Conservation (phyloP, 2,113 vertebrate species). For the Dasyurus viverrinus region DNA sequence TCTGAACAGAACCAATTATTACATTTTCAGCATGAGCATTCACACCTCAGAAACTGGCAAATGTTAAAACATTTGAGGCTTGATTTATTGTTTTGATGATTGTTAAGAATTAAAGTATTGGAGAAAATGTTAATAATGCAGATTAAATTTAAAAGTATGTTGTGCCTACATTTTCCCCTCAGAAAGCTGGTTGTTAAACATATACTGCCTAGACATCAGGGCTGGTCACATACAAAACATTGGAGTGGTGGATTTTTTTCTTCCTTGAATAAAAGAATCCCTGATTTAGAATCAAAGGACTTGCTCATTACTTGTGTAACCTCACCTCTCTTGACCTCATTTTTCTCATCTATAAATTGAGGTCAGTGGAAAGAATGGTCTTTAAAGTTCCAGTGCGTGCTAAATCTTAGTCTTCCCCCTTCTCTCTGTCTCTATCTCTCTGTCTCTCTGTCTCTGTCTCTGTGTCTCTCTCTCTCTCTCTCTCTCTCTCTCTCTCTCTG, state of each 20-base stretch:
- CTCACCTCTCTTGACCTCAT: not conserved
- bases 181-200: not conserved
- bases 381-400: not conserved
- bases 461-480: too few species aligned
- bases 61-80: not conserved
- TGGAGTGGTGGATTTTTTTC: not conserved
- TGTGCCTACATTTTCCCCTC: not conserved
- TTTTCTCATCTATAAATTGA: not conserved
- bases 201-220: not conserved
- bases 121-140: not conserved
- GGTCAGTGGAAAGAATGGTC: not conserved
- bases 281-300: not conserved
- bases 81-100: not conserved
- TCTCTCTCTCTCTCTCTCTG: too few species aligned
- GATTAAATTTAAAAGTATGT: not conserved
- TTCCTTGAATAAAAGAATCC: not conserved
- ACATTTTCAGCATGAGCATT: not conserved
- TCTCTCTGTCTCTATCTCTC: not conserved
- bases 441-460: too few species aligned
- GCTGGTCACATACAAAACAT: fast-evolving
- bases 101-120: not conserved
- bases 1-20: not conserved
- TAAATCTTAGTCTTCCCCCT: not conserved
- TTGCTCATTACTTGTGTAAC: not conserved
- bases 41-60: not conserved